Conservation (phyloP, 2,888 invertebrate species). For the Leptopilina drosophilae region DNA sequence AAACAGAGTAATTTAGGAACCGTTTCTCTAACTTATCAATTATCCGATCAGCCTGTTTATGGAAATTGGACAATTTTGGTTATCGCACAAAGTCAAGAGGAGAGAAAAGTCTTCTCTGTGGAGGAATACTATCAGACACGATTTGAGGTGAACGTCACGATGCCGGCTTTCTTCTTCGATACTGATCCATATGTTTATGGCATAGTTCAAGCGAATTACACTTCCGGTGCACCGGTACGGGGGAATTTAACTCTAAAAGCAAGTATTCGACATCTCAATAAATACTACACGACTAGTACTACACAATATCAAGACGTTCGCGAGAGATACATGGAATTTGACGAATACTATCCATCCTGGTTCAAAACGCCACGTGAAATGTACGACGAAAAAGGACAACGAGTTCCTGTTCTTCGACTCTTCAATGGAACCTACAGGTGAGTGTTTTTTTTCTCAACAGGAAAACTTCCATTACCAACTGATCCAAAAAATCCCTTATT, state of each 20-base stretch:
- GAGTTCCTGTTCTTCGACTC: conserved; percentile 85
- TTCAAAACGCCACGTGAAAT: conserved; percentile 80
- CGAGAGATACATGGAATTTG: conserved; percentile 87
- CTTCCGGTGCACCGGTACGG: conserved; percentile 92
- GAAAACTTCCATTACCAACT: too few relatives aligned
- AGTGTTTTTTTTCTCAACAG: not conserved
- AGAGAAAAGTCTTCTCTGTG: conserved; percentile 91
- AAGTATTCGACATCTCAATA: conserved; percentile 83
- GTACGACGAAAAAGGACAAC: conserved; percentile 76
- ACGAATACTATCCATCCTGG: conserved; percentile 91
- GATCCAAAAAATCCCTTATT: too few relatives aligned
- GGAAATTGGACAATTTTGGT: conserved; percentile 95
- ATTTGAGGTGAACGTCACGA: conserved; percentile 96
- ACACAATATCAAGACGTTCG: conserved; percentile 76
- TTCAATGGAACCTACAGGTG: conserved; percentile 88
- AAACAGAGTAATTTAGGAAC: conserved; percentile 93
- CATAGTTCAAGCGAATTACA: conserved; percentile 95
- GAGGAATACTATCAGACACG: conserved; percentile 97
- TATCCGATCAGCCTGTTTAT: conserved; percentile 94
- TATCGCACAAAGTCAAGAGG: conserved; percentile 91
- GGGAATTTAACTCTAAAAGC: conserved; percentile 94
- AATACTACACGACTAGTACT: conserved; percentile 49
- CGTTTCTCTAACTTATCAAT: conserved; percentile 92
- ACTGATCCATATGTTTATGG: conserved; percentile 91
- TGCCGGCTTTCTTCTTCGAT: conserved; percentile 95